These are phyloP conservation scores for Maniola hyperantus DNA, from an alignment of 2,888 invertebrate species.

Conservation along the genomic window DNA sequence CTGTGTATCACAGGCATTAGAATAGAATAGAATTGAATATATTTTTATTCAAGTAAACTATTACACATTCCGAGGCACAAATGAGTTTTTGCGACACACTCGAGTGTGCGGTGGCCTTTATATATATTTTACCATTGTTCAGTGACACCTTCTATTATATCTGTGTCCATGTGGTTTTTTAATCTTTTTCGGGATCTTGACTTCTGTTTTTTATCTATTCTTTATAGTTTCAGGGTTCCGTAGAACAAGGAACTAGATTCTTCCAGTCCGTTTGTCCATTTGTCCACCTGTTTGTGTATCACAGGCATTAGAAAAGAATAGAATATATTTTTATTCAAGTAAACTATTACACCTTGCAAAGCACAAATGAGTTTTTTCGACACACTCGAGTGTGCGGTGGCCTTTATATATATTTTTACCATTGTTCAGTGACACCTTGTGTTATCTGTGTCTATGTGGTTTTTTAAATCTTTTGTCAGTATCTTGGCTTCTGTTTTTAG, in stretches of 20 bases:
- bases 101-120: constrained; percentile 49
- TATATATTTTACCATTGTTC: constrained; percentile 40
- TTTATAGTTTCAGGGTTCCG: neutral
- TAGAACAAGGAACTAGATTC: too few relatives aligned
- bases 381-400: constrained; percentile 51
- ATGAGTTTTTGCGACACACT: constrained; percentile 61
- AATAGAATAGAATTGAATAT: too few relatives aligned
- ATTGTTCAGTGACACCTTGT: constrained; percentile 40
- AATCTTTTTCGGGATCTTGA: constrained; percentile 26
- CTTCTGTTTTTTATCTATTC: constrained; percentile 20
- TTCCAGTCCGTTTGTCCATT: too few relatives aligned
- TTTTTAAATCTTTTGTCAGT: constrained; percentile 21
- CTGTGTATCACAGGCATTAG: too few relatives aligned
- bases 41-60: too few relatives aligned
- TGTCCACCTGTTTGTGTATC: too few relatives aligned
- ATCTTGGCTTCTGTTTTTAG: constrained; percentile 25
- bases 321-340: too few relatives aligned
- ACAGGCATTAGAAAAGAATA: too few relatives aligned
- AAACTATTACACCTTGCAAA: constrained; percentile 55
- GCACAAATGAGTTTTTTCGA: constrained; percentile 60
- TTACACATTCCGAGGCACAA: constrained; percentile 55
- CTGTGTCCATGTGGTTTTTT: constrained; percentile 27
- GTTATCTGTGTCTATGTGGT: constrained; percentile 33
- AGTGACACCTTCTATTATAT: constrained; percentile 39
- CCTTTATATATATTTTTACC: constrained; percentile 44